These are phyloP conservation scores for Drosophila formosana DNA, from an alignment of 2,888 invertebrate species.

Conservation along the genomic window DNA sequence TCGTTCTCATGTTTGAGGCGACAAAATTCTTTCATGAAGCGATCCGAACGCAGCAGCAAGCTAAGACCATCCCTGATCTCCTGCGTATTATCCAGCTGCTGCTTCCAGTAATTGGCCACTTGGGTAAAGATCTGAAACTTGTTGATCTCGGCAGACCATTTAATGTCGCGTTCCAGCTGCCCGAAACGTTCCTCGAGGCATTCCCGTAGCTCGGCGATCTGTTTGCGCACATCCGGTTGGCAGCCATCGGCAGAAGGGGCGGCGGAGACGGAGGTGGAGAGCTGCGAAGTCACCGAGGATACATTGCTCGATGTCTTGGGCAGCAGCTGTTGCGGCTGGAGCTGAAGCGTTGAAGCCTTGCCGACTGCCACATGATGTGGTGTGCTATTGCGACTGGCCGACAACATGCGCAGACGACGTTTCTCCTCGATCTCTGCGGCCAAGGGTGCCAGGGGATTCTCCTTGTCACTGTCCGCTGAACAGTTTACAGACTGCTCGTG, in stretches of 20 bases:
- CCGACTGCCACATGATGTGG: constrained; percentile 62
- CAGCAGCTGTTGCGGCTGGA: constrained; percentile 45
- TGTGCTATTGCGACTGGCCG: constrained; percentile 80
- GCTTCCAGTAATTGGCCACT: constrained; percentile 71
- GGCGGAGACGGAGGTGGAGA: background rate
- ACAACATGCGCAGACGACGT: constrained; percentile 66
- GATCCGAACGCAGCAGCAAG: constrained; percentile 78
- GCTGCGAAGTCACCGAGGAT: constrained; percentile 34
- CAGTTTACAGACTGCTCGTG: constrained; percentile 39
- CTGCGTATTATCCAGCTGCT: constrained; percentile 66
- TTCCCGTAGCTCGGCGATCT: constrained; percentile 64
- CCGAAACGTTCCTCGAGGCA: constrained; percentile 76
- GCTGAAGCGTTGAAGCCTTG: constrained; percentile 17
- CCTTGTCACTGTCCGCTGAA: constrained; percentile 73
- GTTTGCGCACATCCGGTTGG: constrained; percentile 51
- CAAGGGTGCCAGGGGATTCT: constrained; percentile 53
- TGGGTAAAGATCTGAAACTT: constrained; percentile 78
- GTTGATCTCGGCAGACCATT: constrained; percentile 71
- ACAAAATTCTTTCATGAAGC: constrained; percentile 80
- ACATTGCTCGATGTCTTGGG: constrained; percentile 51
- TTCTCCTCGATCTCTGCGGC: constrained; percentile 56
- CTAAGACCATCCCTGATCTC: constrained; percentile 76
- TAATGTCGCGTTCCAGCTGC: constrained; percentile 77
- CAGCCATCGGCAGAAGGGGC: background rate
- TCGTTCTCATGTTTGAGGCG: constrained; percentile 81